phyloP scores from a whole-genome alignment of 2,113 vertebrate species.

The Dromaius novaehollandiae region DNA sequence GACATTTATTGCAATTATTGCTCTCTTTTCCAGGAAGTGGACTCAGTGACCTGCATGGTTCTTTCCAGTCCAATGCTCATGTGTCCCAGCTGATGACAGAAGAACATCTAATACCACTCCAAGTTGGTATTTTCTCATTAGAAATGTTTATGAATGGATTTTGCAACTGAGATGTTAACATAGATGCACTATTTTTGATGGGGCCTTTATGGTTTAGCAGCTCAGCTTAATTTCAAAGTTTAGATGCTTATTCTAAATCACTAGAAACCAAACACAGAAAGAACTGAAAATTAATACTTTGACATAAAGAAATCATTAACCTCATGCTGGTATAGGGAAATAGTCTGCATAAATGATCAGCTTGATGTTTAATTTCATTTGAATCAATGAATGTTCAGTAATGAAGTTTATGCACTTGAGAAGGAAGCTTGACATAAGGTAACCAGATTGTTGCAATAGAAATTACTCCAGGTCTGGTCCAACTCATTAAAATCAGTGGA shows the following conservation, averaged over 20 bases:
- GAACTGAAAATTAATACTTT: not conserved
- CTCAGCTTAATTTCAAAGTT: not conserved
- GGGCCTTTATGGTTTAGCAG: not conserved
- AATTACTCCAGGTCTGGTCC: not conserved
- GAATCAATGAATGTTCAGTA: not conserved
- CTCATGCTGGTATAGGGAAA: not conserved
- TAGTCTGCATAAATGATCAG: not conserved
- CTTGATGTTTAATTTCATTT: constrained; percentile 6
- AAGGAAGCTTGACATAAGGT: constrained; percentile 27
- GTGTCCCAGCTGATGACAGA: not conserved
- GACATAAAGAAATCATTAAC: not conserved
- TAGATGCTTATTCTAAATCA: not conserved
- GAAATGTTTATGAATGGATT: not conserved
- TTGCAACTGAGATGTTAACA: not conserved
- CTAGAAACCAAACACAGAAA: not conserved
- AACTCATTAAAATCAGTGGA: constrained; percentile 9
- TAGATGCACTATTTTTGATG: not conserved
- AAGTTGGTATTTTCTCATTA: not conserved
- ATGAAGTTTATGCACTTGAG: not conserved
- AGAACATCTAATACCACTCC: not conserved
- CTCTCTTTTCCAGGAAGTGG: not conserved
- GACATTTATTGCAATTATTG: not conserved
- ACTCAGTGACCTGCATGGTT: not conserved
- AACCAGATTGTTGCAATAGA: constrained; percentile 19
- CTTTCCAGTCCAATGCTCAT: not conserved